Percentiles rank a stretch among this genome's conserved stretches.
These are phyloP conservation scores for Alligator mississippiensis DNA, from an alignment of 2,113 vertebrate genomes.

Conservation along the genomic window DNA sequence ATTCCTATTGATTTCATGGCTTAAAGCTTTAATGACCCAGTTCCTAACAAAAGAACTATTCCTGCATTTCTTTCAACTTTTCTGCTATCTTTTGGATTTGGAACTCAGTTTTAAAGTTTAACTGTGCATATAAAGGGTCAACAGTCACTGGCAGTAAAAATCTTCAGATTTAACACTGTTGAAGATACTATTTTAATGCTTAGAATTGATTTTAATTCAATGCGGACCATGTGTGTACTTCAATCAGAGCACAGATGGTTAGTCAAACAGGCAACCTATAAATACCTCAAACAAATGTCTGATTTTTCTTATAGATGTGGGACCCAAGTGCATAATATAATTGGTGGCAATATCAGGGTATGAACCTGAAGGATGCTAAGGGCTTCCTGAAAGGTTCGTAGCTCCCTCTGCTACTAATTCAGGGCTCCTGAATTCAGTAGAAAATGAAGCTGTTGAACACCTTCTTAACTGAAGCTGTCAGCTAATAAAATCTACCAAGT, in stretches of 20 bases:
- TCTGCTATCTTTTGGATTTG: neutral
- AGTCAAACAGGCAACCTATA: constrained; percentile 66
- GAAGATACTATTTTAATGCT: constrained; percentile 25
- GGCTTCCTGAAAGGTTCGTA: neutral
- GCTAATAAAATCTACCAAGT: neutral
- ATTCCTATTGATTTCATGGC: constrained; percentile 28
- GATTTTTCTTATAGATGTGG: constrained; percentile 57
- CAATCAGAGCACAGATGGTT: constrained; percentile 71
- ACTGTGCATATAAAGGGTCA: constrained; percentile 25
- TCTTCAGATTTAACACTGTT: neutral
- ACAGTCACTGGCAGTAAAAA: neutral
- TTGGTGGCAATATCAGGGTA: constrained; percentile 4
- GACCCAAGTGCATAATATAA: constrained; percentile 34
- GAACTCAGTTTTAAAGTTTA: constrained; percentile 14
- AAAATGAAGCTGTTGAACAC: neutral
- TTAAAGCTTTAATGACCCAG: constrained; percentile 6
- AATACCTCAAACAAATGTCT: constrained; percentile 73
- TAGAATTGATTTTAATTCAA: constrained; percentile 35
- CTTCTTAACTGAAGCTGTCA: neutral
- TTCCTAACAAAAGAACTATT: neutral
- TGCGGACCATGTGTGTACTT: constrained; percentile 47
- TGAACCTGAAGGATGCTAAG: constrained; percentile 14
- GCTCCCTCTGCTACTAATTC: neutral
- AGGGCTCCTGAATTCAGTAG: neutral
- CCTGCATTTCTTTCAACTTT: neutral